These are phyloP conservation scores for Operophtera brumata DNA, from an alignment of 2,888 invertebrate species.

Conservation along the genomic window DNA sequence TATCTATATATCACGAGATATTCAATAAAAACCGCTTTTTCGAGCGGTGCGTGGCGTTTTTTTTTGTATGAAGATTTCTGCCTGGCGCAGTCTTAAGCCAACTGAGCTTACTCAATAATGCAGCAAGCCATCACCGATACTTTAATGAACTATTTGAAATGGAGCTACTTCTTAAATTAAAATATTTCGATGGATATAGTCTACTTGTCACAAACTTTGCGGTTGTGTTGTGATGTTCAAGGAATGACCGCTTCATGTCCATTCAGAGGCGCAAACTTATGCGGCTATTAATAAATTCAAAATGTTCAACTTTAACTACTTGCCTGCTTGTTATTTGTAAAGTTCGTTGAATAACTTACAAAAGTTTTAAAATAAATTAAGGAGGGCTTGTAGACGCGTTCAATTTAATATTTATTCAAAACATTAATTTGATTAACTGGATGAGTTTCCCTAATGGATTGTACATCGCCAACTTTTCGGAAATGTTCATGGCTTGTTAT, in stretches of 20 bases:
- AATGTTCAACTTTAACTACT: too few relatives aligned
- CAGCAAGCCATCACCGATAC: background rate
- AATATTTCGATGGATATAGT: background rate
- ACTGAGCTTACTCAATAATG: constrained; percentile 6
- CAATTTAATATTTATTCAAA: constrained; percentile 20
- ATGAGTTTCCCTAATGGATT: background rate
- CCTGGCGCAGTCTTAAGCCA: too few relatives aligned
- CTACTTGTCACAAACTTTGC: too few relatives aligned
- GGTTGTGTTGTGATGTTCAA: too few relatives aligned
- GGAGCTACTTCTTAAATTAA: background rate
- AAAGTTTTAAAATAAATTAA: constrained; percentile 13
- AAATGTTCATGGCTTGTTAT: background rate
- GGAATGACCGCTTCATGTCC: too few relatives aligned
- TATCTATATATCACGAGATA: too few relatives aligned
- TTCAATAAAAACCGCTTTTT: too few relatives aligned
- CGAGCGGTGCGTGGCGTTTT: too few relatives aligned
- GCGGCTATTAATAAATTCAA: too few relatives aligned
- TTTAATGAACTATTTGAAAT: background rate
- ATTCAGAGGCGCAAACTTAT: too few relatives aligned
- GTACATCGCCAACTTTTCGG: background rate
- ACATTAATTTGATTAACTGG: constrained; percentile 22
- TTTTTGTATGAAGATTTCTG: too few relatives aligned
- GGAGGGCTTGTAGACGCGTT: constrained; percentile 15
- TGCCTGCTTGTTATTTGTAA: too few relatives aligned
- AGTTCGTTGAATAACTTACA: background rate